phyloP scores from a whole-genome alignment of 1,140 invertebrate genomes.

The Vanessa tameamea region DNA sequence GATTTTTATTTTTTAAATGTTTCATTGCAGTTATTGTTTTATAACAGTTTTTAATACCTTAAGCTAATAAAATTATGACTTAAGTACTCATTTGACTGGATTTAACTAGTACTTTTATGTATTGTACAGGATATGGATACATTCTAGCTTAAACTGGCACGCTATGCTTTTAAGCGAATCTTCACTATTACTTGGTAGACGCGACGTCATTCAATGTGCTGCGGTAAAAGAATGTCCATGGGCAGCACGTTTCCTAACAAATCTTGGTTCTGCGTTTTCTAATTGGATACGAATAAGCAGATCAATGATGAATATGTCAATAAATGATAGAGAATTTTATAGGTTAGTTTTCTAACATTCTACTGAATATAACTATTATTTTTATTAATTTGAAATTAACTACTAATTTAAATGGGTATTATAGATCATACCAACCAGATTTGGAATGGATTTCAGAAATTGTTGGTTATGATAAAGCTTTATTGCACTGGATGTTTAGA shows the following conservation, averaged over 20 bases:
- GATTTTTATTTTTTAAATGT: too few species aligned
- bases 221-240: constrained; percentile 65
- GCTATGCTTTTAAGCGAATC: constrained; percentile 60
- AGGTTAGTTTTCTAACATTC: constrained; percentile 42
- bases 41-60: too few species aligned
- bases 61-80: too few species aligned
- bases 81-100: too few species aligned
- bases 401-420: constrained; percentile 6
- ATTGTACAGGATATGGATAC: constrained; percentile 60
- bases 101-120: too few species aligned
- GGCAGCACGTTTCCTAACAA: constrained; percentile 53
- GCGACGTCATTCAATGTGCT: constrained; percentile 54
- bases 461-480: constrained; percentile 55
- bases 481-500: constrained; percentile 72
- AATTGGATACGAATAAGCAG: constrained; percentile 55
- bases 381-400: too few species aligned
- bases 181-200: constrained; percentile 53
- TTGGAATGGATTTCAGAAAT: constrained; percentile 57
- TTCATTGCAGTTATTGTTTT: too few species aligned
- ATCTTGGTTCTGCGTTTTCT: constrained; percentile 52
- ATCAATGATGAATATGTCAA: constrained; percentile 41
- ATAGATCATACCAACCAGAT: constrained; percentile 68
- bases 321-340: constrained; percentile 62
- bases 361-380: neutral
- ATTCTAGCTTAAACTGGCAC: constrained; percentile 64